Evolutionary conservation across 2,113 vertebrate genomes (phyloP), one percentile per base, ranked within the genome.

Genomic region (Microcebus jonahi): DNA sequence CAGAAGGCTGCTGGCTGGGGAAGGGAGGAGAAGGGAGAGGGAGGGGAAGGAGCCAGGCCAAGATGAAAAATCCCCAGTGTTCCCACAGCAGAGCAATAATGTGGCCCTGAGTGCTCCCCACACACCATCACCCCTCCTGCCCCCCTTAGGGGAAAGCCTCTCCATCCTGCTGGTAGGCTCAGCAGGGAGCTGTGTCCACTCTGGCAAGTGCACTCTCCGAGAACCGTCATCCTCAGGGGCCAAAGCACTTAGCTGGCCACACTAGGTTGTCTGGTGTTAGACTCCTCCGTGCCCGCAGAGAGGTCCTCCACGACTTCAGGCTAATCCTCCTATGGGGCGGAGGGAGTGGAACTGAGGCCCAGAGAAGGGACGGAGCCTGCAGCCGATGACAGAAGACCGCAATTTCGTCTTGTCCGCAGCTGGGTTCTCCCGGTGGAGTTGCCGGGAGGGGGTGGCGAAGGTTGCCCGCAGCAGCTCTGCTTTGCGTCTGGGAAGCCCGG

Each of bases 1-100:
- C 98, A 97, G 97, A 97, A 98, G 97, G 94, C 97, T 96, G 98
- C 96, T 96, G 96, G 97, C 83, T 98, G 94, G 93, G 96, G 89
- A 97, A 96, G 67, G 90, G 97, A 90, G 79, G 94, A 68, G 93
- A 96, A 90, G 81, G 94, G 92, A 95, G 90, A 95, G 61, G 97
- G 93, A 96, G 91, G 83, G 85, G 96, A 94, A 80, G 96, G 90
- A 97, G 95, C 80, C 95, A 96, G 97, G 96, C 96, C 95, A 97
- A 97, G 95, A 96, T 63, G 94, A 96, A 95, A 97, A 89, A 96
- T 96, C 91, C 94, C 55, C 97, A 73, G 63, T 79, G 90, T 97
- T 97, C 88, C 88, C 63, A 42, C 82, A 67, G 79, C 85, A 96
- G 89, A 87, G 95, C 89, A 57, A 65, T 65, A 71, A 75, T 83